Evolutionary conservation across 2,113 vertebrate species (phyloP), one percentile per base, ranked within the genome.

Genomic region (Fulmarus glacialis): DNA sequence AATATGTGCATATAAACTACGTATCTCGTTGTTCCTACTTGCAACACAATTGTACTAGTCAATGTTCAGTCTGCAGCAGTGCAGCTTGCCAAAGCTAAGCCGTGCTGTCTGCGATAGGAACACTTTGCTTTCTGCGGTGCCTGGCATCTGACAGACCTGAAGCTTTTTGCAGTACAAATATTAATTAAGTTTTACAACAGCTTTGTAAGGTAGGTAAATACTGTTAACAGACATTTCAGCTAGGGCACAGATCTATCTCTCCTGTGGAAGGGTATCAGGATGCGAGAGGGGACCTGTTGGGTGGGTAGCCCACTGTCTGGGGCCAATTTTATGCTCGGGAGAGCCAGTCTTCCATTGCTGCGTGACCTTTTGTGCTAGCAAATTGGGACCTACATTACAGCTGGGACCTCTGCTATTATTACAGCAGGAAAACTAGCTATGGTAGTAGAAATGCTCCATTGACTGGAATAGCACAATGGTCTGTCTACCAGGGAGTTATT

Each of bases 151-250:
- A 47, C 72, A n/a, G 63, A 27, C 66, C 66, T 43, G 42, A 32
- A 85, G 89, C 71, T 6, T 59, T 95, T 48, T 75, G 60, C 32
- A 53, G 20, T 32, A 56, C 42, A 58, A 68, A 60, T 36, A 30
- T 55, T 84, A 79, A 82, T 85, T 92, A 60, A 87, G 43, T 72
- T 84, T 80, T 68, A 42, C n/a, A 77, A 21, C 66, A 85, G 66
- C 68, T 63, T 59, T 74, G 38, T 29, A 15, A 47, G 20, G 47
- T 34, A 63, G 29, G 15, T 81, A 56, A 83, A 72, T 42, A 48
- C 22, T 17, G 38, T n/a, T 30, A 30, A 3, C 34, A 85, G 67
- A 2, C 12, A 3, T 53, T 74, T 60, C 45, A 45, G 50, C 66
- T 34, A 8, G 32, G 50, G 73, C 27, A 48, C 16, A 18, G 38